Evolutionary conservation across 2,113 vertebrate species (phyloP), one percentile per base, ranked within the genome.

Genomic region (Piprites chloris): DNA sequence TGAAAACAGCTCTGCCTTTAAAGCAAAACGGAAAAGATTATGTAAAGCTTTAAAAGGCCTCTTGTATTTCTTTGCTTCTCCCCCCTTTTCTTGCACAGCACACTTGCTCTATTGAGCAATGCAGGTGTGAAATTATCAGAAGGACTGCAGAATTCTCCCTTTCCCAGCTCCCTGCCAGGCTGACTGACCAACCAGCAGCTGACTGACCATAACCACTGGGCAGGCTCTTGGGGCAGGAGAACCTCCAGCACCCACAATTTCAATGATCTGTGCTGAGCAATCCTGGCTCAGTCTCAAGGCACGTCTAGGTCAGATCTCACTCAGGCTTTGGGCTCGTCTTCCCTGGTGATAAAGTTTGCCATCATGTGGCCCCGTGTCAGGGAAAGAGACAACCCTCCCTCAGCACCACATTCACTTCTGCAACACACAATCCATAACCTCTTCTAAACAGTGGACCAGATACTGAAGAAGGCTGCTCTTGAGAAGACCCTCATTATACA

Each of bases 11-110:
- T 76, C 78, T 89, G 91, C 71, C 49, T 93, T 87, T 66, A 85
- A 89, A 94, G 85, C 16, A 56, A 89, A 94, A 89, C 53, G 71
- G 91, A 91, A 95, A 96, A 87, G 71, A 89, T 68, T 82, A 94
- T 50, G 81, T 28, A 76, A 94, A 82, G 41, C 62, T 94, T 87
- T 89, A 82, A 91, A 91, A 85, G 61, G 23, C 13, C 56, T 81
- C 39, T 68, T 50, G 3, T 16, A 22, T 52, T 92, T 55, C 47
- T 23, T 7, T 39, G 5, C n/a, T 67, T 71, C 72, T 63, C 33
- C 83, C 52, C 59, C 26, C 10, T 59, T 59, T 17, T 18, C 52
- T 73, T 42, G 41, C 56, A 50, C 49, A 79, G 73, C 71, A 73
- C 47, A 21, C 47, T 89, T 10, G 39, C 74, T 90, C 39, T 27